phyloP scores from a whole-genome alignment of 1,140 invertebrate genomes.

The Lutraria rhynchaena region DNA sequence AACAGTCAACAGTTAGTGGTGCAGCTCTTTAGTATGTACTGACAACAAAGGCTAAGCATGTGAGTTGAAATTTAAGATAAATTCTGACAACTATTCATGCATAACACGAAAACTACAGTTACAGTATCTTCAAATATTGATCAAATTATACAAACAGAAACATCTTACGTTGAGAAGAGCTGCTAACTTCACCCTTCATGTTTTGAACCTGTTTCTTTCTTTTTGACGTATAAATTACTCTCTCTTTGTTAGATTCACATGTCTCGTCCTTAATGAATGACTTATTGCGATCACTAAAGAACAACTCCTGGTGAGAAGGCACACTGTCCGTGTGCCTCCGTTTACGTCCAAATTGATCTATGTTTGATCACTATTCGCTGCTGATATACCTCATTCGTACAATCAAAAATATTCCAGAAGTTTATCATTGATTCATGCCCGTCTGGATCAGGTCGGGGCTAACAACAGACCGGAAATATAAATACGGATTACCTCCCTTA shows the following conservation, averaged over 20 bases:
- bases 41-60: background rate
- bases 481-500: no score
- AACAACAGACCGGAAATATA: no score
- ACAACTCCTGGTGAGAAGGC: slow-evolving; percentile 14
- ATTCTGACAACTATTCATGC: background rate
- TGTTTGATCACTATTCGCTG: slow-evolving; percentile 15
- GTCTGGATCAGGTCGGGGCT: no score
- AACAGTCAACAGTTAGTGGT: background rate
- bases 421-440: no score
- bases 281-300: slow-evolving; percentile 7
- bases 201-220: slow-evolving; percentile 45
- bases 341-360: slow-evolving; percentile 45
- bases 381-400: no score
- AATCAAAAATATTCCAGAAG: no score
- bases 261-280: background rate
- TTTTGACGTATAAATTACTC: slow-evolving; percentile 26
- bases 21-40: background rate
- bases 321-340: slow-evolving; percentile 54
- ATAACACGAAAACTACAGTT: background rate
- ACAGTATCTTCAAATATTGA: background rate
- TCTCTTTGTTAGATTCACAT: background rate
- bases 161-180: slow-evolving; percentile 1
- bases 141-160: no score
- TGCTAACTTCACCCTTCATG: slow-evolving; percentile 27
- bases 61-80: background rate